These are phyloP conservation scores for Meloidogyne exigua DNA, from an alignment of 1,140 invertebrate genomes.

Conservation along the genomic window DNA sequence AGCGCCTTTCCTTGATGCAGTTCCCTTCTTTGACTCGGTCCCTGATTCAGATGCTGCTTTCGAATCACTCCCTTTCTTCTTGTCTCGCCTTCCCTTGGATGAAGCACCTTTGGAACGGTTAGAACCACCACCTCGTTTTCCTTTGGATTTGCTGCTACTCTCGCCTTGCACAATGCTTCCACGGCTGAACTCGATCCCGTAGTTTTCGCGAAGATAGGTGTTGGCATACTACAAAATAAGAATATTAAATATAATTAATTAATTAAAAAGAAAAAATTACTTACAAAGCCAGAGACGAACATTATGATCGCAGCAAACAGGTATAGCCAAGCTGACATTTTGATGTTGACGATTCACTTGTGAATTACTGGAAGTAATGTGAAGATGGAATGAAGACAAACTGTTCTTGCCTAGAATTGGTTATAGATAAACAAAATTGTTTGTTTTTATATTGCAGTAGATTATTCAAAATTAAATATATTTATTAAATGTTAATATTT, in stretches of 20 bases:
- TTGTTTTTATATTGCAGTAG: not conserved
- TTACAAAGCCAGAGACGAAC: not conserved
- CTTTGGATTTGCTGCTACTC: slow-evolving; percentile 25
- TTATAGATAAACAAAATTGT: not conserved
- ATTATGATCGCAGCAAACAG: not conserved
- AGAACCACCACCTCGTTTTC: slow-evolving; percentile 10
- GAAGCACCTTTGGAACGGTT: not conserved
- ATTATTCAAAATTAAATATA: not conserved
- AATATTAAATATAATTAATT: too few species aligned
- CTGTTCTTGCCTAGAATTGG: not conserved
- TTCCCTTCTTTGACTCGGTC: not conserved
- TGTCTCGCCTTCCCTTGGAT: slow-evolving; percentile 1
- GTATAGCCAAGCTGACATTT: not conserved
- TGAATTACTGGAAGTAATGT: not conserved
- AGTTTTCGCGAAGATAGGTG: not conserved
- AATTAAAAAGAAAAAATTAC: not conserved
- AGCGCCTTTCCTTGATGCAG: not conserved
- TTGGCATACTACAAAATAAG: not conserved
- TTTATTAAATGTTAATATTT: too few species aligned
- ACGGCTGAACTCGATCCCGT: not conserved
- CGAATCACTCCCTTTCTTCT: not conserved
- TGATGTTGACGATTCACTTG: not conserved
- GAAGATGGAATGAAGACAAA: not conserved
- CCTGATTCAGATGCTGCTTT: not conserved
- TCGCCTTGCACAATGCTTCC: not conserved